These are phyloP conservation scores for Byasa hedistus DNA, from an alignment of 2,888 invertebrate genomes.

Conservation along the genomic window DNA sequence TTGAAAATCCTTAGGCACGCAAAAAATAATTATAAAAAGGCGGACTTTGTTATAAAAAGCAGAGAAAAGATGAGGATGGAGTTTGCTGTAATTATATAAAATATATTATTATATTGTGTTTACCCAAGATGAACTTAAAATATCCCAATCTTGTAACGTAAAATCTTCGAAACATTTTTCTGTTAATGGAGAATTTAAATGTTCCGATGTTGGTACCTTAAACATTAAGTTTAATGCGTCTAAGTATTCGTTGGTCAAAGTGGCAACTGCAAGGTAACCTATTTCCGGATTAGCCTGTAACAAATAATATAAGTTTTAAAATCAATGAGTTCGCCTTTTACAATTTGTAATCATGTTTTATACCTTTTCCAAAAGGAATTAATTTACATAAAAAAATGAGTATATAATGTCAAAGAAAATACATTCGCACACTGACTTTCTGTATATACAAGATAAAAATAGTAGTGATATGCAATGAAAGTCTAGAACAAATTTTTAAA, in stretches of 20 bases:
- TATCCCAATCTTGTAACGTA: constrained; percentile 60
- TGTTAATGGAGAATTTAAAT: constrained; percentile 55
- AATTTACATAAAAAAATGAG: no score
- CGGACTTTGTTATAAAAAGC: no score
- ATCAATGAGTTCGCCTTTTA: no score
- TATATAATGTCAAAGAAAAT: no score
- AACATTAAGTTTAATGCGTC: constrained; percentile 59
- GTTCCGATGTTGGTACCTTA: constrained; percentile 45
- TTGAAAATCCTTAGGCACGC: no score
- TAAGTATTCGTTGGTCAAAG: constrained; percentile 63
- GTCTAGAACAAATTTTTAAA: neutral
- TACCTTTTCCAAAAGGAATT: no score
- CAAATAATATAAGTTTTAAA: neutral
- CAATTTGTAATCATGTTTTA: neutral
- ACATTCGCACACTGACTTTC: no score
- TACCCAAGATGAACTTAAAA: constrained; percentile 37
- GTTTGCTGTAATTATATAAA: neutral
- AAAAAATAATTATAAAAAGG: no score
- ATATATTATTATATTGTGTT: constrained; percentile 2
- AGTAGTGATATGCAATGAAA: no score
- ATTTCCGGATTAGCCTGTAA: constrained; percentile 54
- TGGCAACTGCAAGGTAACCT: constrained; percentile 74
- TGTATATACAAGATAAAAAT: no score
- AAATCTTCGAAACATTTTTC: constrained; percentile 69
- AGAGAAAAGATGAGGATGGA: no score